Evolutionary conservation across 2,797 vertebrate species (phyloP).

Genomic region (Peromyscus melanophrys): DNA sequence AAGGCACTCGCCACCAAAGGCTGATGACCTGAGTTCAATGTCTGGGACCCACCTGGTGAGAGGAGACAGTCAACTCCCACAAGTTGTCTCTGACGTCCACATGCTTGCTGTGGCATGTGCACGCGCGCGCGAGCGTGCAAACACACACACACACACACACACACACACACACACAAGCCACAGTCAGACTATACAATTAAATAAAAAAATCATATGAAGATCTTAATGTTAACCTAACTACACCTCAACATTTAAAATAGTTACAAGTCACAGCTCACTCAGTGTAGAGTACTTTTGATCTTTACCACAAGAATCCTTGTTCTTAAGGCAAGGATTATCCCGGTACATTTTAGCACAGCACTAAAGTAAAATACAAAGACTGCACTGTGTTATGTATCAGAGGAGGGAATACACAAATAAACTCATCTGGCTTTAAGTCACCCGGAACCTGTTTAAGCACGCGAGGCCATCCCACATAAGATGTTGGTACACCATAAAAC

Average conservation of each 20-base stretch:
- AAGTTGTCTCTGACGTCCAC: not conserved
- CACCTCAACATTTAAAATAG: not conserved
- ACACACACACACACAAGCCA: not conserved
- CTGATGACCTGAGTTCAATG: not conserved
- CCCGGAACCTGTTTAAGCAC: not conserved
- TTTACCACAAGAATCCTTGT: not conserved
- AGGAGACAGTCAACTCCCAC: not conserved
- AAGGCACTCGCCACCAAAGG: not conserved
- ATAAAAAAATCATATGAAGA: not conserved
- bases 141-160: no score
- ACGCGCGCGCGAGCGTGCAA: fast-evolving
- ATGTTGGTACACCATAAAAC: not conserved
- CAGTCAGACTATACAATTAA: not conserved
- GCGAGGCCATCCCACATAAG: constrained; percentile 30
- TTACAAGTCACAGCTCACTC: constrained; percentile 28
- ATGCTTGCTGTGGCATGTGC: not conserved
- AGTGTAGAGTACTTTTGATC: constrained; percentile 28
- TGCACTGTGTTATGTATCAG: not conserved
- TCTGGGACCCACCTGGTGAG: not conserved
- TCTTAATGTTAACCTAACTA: constrained; percentile 26
- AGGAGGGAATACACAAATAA: not conserved
- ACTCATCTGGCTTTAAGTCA: not conserved
- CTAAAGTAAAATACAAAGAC: not conserved
- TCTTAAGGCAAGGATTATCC: not conserved
- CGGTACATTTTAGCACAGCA: not conserved